Evolutionary conservation across 2,113 vertebrate species (phyloP).

Genomic region (Esox niger): DNA sequence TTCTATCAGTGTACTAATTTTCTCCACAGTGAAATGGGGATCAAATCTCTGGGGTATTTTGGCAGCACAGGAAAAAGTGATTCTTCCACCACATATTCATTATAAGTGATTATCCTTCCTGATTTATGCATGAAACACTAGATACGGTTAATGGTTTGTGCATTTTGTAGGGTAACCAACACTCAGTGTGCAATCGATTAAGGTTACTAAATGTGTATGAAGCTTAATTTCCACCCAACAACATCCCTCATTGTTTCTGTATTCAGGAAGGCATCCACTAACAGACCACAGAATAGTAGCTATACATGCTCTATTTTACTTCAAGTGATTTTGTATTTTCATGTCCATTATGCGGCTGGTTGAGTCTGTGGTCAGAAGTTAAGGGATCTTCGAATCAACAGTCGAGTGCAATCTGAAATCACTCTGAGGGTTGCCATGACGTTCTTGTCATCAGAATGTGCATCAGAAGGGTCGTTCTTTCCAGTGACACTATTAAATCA

Average conservation of each 20-base stretch:
- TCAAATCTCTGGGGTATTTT: too few relatives aligned
- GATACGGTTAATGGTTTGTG: slow-evolving; percentile 38
- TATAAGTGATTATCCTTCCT: slow-evolving; percentile 61
- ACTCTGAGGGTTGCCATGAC: slow-evolving; percentile 42
- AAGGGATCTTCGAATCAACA: background rate
- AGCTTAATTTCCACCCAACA: slow-evolving; percentile 40
- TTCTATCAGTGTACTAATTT: slow-evolving; percentile 20
- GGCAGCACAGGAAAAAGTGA: too few relatives aligned
- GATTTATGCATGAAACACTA: slow-evolving; percentile 56
- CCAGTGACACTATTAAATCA: slow-evolving; percentile 26
- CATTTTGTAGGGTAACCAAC: slow-evolving; percentile 38
- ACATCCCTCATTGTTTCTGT: too few relatives aligned
- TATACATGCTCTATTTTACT: background rate
- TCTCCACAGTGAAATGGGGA: background rate
- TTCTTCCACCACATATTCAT: slow-evolving; percentile 54
- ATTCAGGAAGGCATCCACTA: background rate
- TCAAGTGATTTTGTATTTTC: background rate
- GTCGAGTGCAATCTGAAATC: slow-evolving; percentile 29
- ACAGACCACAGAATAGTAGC: background rate
- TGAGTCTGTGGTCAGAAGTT: background rate
- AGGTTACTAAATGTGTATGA: too few relatives aligned
- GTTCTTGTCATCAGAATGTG: slow-evolving; percentile 29
- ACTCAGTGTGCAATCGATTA: slow-evolving; percentile 41
- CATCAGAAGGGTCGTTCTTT: slow-evolving; percentile 21
- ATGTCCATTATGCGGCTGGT: background rate